Evolutionary conservation across 2,888 invertebrate genomes (phyloP).

Genomic region (Iphiclides podalirius): DNA sequence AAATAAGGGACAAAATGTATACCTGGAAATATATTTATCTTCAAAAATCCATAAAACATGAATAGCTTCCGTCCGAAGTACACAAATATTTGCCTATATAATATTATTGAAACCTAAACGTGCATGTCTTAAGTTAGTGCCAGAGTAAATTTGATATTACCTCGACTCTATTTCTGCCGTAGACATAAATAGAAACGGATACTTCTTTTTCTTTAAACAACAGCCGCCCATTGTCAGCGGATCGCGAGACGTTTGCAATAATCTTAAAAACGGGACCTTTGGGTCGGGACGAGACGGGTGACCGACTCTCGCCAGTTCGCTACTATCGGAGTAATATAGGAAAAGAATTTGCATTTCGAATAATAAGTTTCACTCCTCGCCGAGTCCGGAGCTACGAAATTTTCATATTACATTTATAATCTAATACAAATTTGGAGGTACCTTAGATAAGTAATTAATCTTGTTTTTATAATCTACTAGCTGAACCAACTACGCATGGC

Average conservation of each 20-base stretch:
- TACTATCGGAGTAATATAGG: slow-evolving; percentile 38
- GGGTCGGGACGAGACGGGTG: slow-evolving; percentile 40
- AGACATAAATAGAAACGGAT: slow-evolving; percentile 37
- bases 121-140: too few species aligned
- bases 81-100: too few species aligned
- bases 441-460: too few species aligned
- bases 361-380: slow-evolving; percentile 43
- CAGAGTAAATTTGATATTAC: too few species aligned
- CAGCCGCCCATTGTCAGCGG: slow-evolving; percentile 53
- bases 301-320: slow-evolving; percentile 20
- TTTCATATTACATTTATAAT: not conserved
- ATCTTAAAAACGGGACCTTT: slow-evolving; percentile 59
- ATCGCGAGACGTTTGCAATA: slow-evolving; percentile 61
- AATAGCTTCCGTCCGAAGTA: too few species aligned
- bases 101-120: too few species aligned
- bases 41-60: too few species aligned
- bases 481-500: too few species aligned
- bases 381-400: slow-evolving; percentile 25
- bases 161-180: slow-evolving; percentile 32
- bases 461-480: too few species aligned
- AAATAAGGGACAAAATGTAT: too few species aligned
- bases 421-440: too few species aligned
- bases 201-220: slow-evolving; percentile 54
- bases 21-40: too few species aligned
- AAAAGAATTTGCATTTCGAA: slow-evolving; percentile 50